Evolutionary conservation across 2,797 vertebrate genomes (phyloP).

Genomic region (Crenuchus spilurus): DNA sequence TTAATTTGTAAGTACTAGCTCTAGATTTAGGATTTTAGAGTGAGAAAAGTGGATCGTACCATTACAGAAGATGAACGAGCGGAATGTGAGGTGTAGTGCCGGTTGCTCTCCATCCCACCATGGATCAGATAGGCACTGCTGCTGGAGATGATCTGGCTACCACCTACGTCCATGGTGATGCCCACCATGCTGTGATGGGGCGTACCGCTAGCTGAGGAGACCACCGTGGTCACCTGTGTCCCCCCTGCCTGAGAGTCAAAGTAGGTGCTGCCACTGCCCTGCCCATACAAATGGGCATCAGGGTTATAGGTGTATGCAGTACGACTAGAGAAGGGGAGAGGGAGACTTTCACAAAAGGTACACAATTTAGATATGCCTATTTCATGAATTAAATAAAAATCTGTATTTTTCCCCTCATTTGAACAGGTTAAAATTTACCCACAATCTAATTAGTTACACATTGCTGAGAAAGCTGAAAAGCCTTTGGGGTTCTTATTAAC

Average conservation of each 20-base stretch:
- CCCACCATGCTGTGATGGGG: conserved; percentile 95
- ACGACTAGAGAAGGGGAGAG: conserved; percentile 73
- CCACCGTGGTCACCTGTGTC: conserved; percentile 89
- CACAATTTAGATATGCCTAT: not conserved
- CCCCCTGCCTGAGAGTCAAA: conserved; percentile 89
- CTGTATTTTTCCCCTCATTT: no score
- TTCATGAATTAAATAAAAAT: no score
- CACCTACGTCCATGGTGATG: conserved; percentile 92
- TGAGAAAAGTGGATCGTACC: conserved; percentile 71
- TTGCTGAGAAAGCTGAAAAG: no score
- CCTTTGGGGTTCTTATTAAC: no score
- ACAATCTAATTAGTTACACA: no score
- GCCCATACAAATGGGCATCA: conserved; percentile 90
- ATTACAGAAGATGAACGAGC: conserved; percentile 96
- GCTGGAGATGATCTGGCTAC: conserved; percentile 92
- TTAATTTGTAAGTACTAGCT: no score
- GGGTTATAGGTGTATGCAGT: conserved; percentile 91
- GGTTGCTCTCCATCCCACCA: conserved; percentile 88
- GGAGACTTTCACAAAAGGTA: not conserved
- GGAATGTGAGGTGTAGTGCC: conserved; percentile 90
- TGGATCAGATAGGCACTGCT: conserved; percentile 94
- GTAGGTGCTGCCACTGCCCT: conserved; percentile 86
- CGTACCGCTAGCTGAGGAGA: conserved; percentile 87
- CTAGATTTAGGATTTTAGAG: not conserved
- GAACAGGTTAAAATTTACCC: no score